phyloP scores from a whole-genome alignment of 2,888 invertebrate species.

The Drosophila dives region DNA sequence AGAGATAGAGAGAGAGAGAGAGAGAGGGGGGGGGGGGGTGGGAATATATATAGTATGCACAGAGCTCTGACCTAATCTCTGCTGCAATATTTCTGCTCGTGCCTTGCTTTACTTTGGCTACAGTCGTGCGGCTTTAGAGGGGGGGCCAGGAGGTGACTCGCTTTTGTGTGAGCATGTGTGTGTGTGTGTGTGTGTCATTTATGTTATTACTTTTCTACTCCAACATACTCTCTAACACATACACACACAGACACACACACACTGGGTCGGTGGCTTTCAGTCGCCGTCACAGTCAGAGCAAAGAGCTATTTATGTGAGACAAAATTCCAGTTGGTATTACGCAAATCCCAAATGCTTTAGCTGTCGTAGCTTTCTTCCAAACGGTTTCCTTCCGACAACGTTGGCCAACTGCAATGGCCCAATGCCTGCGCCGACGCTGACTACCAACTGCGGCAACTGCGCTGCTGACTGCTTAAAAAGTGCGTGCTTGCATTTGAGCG shows the following conservation, averaged over 20 bases:
- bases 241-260: slow-evolving; percentile 4
- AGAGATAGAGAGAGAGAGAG: neutral
- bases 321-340: slow-evolving; percentile 80
- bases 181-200: slow-evolving; percentile 58
- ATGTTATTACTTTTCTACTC: slow-evolving; percentile 68
- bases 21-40: too few species aligned
- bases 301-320: slow-evolving; percentile 79
- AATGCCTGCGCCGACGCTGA: slow-evolving; percentile 13
- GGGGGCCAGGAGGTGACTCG: slow-evolving; percentile 10
- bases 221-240: slow-evolving; percentile 25
- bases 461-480: slow-evolving; percentile 67
- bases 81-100: slow-evolving; percentile 78
- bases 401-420: slow-evolving; percentile 51
- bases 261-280: slow-evolving; percentile 22
- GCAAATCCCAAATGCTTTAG: slow-evolving; percentile 80
- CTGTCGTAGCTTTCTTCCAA: slow-evolving; percentile 80
- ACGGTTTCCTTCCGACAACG: slow-evolving; percentile 71
- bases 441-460: slow-evolving; percentile 18
- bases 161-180: slow-evolving; percentile 4
- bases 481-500: slow-evolving; percentile 73
- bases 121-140: slow-evolving; percentile 27
- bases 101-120: slow-evolving; percentile 63
- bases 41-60: slow-evolving; percentile 66
- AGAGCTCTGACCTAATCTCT: slow-evolving; percentile 81
- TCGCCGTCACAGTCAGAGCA: slow-evolving; percentile 32